phyloP scores from a whole-genome alignment of 2,113 vertebrate species.

The Acanthisitta chloris region DNA sequence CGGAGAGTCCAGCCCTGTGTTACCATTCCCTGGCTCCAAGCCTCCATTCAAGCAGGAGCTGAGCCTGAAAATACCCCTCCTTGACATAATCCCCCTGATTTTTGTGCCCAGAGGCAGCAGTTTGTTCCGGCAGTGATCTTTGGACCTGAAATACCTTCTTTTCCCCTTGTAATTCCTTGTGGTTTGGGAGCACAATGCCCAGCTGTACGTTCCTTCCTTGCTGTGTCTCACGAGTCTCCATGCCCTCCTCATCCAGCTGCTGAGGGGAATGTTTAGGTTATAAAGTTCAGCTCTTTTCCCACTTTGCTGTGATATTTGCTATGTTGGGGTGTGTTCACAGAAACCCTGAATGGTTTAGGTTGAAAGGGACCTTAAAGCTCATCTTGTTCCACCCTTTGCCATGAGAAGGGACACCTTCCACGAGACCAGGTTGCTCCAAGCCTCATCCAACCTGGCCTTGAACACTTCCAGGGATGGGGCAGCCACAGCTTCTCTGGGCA shows the following conservation, averaged over 20 bases:
- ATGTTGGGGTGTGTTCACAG: neutral
- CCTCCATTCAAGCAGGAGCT: neutral
- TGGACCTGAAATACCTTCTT: neutral
- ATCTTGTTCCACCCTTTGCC: neutral
- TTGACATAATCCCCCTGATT: accelerated
- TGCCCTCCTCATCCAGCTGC: accelerated
- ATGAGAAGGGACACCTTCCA: neutral
- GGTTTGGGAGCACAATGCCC: neutral
- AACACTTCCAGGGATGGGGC: neutral
- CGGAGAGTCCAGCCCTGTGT: neutral
- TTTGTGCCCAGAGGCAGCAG: neutral
- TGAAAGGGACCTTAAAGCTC: neutral
- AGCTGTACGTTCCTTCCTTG: accelerated
- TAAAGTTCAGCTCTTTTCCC: neutral
- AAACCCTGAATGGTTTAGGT: neutral
- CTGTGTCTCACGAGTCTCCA: accelerated
- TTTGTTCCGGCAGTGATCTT: neutral
- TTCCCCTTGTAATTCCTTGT: neutral
- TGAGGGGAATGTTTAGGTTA: neutral
- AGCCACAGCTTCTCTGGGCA: neutral
- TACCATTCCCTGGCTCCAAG: neutral
- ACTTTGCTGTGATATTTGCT: neutral
- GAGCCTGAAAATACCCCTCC: neutral
- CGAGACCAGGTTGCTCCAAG: neutral
- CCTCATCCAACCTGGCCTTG: neutral